Base-by-base conservation (phyloP, 2,888 invertebrate species). In the Tenthredo scrophulariae region DNA sequence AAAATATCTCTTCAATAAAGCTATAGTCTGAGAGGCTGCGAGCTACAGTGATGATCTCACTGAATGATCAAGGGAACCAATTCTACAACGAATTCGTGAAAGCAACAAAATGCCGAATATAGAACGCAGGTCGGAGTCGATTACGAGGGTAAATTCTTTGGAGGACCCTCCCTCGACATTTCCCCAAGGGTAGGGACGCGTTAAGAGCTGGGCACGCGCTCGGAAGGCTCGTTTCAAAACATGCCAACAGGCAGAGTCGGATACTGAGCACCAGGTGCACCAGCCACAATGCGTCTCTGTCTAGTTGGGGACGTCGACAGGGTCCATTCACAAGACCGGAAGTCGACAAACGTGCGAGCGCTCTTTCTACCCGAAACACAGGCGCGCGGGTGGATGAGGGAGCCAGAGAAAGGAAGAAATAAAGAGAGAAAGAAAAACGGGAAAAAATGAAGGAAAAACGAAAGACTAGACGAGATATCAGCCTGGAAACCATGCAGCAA, bases 201-300 rank as follows among this genome's bases (percentile, higher is more conserved):
- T 46, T 67, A 50, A 43, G 67, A 83, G 80, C 40, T 67, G 46
- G 83, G 70, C 83, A 83, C 83, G 83, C 83, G 83, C 70, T 83
- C 67, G 37, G 26, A 0, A 29, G 83, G 37, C 70, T 83, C 65
- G 43, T 83, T 83, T 70, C 67, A 83, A 83, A 83, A 70, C 67
- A 83, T 50, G 83, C 67, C 50, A 80, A 80, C 80, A 80, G 80
- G 50, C 80, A 65, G 62, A 33, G n/a, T 83, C n/a, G 83, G 90
- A 89, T 89, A 91, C 91, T 91, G 91, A 92, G 92, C 92, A 93
- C 93, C 93, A 92, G 93, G 92, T 92, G 92, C 91, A 91, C 91
- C 87, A 88, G 87, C 88, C 86, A 89, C 90, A 91, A 90, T 92
- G 91, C 91, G 90, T 91, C 91, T 90, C 91, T 91, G 91, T 91